These are phyloP conservation scores for Myotis vivesi DNA, from an alignment of 2,797 vertebrate species.

Conservation along the genomic window DNA sequence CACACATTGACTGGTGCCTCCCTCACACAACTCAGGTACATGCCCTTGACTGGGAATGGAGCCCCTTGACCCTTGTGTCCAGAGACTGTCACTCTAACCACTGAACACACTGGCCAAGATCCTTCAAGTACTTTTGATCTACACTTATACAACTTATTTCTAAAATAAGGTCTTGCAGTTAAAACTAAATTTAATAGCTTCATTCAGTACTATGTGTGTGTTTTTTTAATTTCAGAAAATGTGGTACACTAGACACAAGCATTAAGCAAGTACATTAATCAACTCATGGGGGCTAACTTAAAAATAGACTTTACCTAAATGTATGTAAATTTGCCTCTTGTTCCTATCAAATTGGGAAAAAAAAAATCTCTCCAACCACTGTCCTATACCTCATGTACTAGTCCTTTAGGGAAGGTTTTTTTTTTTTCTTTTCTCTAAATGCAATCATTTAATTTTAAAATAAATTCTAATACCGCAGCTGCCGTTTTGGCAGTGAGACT, in stretches of 20 bases:
- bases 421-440: not conserved
- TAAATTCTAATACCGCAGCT: slow-evolving; percentile 63
- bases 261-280: not conserved
- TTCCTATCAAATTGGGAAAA: slow-evolving; percentile 13
- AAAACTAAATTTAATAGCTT: slow-evolving; percentile 32
- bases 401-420: not conserved
- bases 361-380: not conserved
- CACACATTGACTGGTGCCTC: no score
- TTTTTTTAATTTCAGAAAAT: slow-evolving; percentile 43
- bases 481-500: slow-evolving; percentile 52
- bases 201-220: not conserved
- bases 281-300: not conserved
- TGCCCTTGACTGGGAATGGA: no score
- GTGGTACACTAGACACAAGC: not conserved
- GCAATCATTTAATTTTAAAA: slow-evolving; percentile 66
- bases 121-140: not conserved
- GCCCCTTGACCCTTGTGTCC: no score
- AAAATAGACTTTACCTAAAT: not conserved
- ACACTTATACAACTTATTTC: slow-evolving; percentile 32
- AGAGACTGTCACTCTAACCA: no score
- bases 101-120: no score
- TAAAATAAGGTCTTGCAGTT: not conserved
- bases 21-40: no score
- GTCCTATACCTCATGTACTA: not conserved
- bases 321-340: not conserved